Evolutionary conservation across 2,888 invertebrate genomes (phyloP), one percentile per base, ranked within the genome.

Genomic region (Octodonta nipae): DNA sequence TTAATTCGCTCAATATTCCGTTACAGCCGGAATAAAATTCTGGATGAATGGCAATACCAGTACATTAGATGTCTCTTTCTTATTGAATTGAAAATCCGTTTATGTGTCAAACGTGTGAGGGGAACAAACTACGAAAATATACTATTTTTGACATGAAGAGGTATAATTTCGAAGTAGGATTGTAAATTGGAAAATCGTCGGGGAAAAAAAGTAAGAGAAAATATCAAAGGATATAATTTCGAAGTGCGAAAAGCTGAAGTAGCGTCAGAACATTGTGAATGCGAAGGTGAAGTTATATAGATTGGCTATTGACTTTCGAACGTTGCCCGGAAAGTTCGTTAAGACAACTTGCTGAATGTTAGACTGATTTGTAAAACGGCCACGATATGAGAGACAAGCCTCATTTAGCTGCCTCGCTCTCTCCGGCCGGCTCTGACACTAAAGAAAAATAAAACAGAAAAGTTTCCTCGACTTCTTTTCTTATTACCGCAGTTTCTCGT

Each of bases 351-450:
- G 52, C 50, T 56, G 52, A 53, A 55, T 54, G 55, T 53, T 52
- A 40, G 51, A 43, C 50, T 55, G 54, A 56, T 56, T 56, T 54
- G 53, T 55, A 55, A 54, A 54, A 54, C 44, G 50, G 44, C 54
- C 53, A 53, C 53, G 53, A 49, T 50, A 53, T 49, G 46, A 50
- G 43, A 44, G 42, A 44, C 47, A 51, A 43, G 47, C 42, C 51
- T 50, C 50, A 50, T 50, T 52, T 52, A 50, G 47, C 46, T 42
- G 37, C 43, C 44, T 24, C n/a, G 29, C 28, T 37, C 36, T 7
- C 32, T 35, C 26, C 30, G 26, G 42, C 34, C 45, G 31, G 44
- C 43, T 41, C 41, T 45, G 45, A 43, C 40, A 42, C 45, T 40
- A 37, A 43, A 48, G 51, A 47, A 49, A 49, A 50, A 50, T 49